Base-by-base conservation (phyloP, 1,140 invertebrate species). In the Plectrocnemia conspersa region DNA sequence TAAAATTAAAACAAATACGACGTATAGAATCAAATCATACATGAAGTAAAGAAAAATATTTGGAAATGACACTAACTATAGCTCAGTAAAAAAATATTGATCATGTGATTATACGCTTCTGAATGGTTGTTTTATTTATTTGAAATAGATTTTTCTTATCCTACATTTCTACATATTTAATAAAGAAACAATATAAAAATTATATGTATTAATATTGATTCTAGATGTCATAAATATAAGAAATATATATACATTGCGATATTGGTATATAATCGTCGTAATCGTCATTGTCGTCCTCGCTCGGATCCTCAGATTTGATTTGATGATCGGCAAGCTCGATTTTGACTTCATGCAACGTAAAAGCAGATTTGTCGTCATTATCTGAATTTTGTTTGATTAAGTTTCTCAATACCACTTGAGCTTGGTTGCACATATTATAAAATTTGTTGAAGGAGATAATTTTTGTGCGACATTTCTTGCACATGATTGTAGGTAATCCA, bases 201-300 rank as follows among this genome's bases (percentile, higher is more conserved):
- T n/a, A 7, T 9, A 38, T 13, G 15, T 38, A 38, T 38, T 38
- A 38, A 38, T 38, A 38, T 38, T n/a, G n/a, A 29, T 38, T 38
- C 18, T 38, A 38, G 15, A 13, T 29, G 27, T n/a, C 5, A 9
- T 38, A 9, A 16, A 38, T n/a, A n/a, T n/a, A 38, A 13, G 35
- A 13, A 13, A 19, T 18, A 47, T 6, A 16, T 22, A 16, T 50
- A 50, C 47, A 32, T 50, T 50, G 25, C 2, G 47, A 38, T 11
- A 50, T 50, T 2, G 47, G 47, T 21, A 50, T 36, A 4, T 38
- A 23, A 38, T 50, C 47, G 15, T 48, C 46, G 24, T 50, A 13
- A 15, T 38, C 47, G 7, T 29, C 27, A 19, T 38, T 24, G 18
- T 21, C 23, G 25, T 50, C 2, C 22, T 50, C 47, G 18, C 15